Conservation (phyloP, 2,113 vertebrate species). For the Scophthalmus maximus region DNA sequence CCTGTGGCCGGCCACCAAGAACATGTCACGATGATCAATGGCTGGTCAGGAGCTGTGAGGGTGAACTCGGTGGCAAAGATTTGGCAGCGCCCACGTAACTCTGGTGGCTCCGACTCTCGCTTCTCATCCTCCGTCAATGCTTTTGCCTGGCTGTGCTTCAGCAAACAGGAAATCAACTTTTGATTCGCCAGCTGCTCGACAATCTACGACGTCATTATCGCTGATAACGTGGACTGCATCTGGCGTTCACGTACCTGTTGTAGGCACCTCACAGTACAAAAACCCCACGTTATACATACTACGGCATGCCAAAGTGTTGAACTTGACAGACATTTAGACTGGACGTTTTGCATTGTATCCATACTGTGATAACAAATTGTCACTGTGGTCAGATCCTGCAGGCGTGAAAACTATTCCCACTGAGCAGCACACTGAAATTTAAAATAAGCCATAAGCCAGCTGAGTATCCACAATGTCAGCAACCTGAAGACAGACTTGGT, state of each 20-base stretch:
- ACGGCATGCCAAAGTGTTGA: not conserved
- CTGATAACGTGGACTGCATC: slow-evolving; percentile 6
- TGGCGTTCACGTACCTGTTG: not conserved
- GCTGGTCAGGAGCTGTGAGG: slow-evolving; percentile 64
- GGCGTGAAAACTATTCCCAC: too few species aligned
- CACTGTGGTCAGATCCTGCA: too few species aligned
- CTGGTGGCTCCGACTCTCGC: slow-evolving; percentile 39
- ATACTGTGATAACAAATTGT: not conserved
- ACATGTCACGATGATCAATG: slow-evolving; percentile 84
- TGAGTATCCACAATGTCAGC: not conserved
- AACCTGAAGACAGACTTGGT: not conserved
- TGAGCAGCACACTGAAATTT: not conserved
- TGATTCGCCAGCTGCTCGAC: slow-evolving; percentile 34
- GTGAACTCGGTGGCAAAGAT: slow-evolving; percentile 69
- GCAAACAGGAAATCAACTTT: slow-evolving; percentile 65
- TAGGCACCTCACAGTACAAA: not conserved
- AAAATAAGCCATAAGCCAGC: not conserved
- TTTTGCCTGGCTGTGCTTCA: slow-evolving; percentile 53
- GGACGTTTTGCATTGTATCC: not conserved
- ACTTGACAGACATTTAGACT: not conserved
- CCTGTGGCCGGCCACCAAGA: slow-evolving; percentile 77
- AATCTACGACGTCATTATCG: slow-evolving; percentile 39
- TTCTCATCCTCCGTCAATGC: slow-evolving; percentile 65
- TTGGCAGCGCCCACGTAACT: slow-evolving; percentile 63
- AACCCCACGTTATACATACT: not conserved